Evolutionary conservation across 2,888 invertebrate genomes (phyloP).

Genomic region (Asteroscopus sphinx): DNA sequence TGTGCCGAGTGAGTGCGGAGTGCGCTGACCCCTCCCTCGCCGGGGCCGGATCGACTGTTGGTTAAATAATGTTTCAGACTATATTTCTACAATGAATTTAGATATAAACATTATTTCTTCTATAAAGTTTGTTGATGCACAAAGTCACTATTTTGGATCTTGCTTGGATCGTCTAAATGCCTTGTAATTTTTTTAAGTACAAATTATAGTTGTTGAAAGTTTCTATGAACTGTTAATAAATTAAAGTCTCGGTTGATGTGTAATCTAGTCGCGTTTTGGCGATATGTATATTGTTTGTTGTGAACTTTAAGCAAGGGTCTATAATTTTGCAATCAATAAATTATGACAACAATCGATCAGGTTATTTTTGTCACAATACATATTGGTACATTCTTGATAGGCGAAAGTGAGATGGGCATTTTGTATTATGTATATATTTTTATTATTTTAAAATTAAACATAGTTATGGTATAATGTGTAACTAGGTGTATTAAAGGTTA

Average conservation of each 20-base stretch:
- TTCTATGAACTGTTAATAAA: conserved; percentile 70
- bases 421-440: conserved; percentile 74
- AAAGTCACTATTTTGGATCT: conserved; percentile 73
- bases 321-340: conserved; percentile 41
- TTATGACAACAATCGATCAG: conserved; percentile 44
- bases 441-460: conserved; percentile 67
- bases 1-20: conserved; percentile 39
- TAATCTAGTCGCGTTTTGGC: conserved; percentile 61
- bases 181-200: conserved; percentile 81
- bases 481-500: conserved; percentile 72
- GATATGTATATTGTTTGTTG: conserved; percentile 51
- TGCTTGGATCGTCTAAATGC: conserved; percentile 72
- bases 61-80: conserved; percentile 49
- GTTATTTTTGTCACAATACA: conserved; percentile 51
- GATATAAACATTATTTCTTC: conserved; percentile 51
- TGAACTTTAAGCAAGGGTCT: conserved; percentile 33
- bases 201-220: conserved; percentile 70
- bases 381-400: conserved; percentile 50
- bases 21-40: conserved; percentile 18
- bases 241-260: conserved; percentile 54
- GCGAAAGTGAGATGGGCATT: conserved; percentile 71
- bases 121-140: conserved; percentile 71
- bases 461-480: conserved; percentile 65
- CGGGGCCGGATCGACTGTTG: conserved; percentile 16
- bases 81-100: conserved; percentile 57